A percentile compares a stretch with the other conserved stretches of the same genome.
Evolutionary conservation across 2,888 invertebrate species (phyloP).

Genomic region (Cheilosia pagana): DNA sequence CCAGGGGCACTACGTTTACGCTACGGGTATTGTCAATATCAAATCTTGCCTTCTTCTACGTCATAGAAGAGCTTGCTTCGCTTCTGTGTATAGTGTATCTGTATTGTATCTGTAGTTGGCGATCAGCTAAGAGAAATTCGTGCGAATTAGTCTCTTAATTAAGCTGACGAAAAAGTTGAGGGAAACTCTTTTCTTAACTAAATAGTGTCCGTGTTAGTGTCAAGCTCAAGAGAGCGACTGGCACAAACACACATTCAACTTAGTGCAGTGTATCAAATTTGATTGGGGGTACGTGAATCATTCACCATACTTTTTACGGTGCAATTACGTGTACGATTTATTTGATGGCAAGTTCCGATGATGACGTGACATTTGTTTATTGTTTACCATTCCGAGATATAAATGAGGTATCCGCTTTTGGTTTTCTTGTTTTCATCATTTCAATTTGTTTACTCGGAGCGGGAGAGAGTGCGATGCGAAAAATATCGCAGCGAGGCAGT

Average conservation of each 20-base stretch:
- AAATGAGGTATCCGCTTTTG: not conserved
- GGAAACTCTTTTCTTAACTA: no score
- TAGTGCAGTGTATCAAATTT: not conserved
- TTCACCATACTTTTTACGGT: slow-evolving; percentile 9
- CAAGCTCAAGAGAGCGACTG: not conserved
- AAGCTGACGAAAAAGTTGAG: no score
- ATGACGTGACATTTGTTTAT: slow-evolving; percentile 52
- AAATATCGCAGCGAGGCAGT: no score
- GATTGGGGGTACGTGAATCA: slow-evolving; percentile 25
- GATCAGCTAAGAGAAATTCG: no score
- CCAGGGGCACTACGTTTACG: no score
- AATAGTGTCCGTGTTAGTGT: not conserved
- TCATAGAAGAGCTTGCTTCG: no score
- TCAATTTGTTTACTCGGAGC: not conserved
- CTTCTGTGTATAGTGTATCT: no score
- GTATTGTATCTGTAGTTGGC: no score
- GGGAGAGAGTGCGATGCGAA: no score
- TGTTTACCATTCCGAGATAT: not conserved
- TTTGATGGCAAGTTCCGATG: slow-evolving; percentile 19
- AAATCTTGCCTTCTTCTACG: no score
- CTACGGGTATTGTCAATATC: no score
- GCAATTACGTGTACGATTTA: slow-evolving; percentile 28
- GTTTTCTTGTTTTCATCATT: not conserved
- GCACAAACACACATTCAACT: not conserved
- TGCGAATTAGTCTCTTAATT: no score